These are phyloP conservation scores for Champsocephalus esox DNA, from an alignment of 2,797 vertebrate species.

Conservation along the genomic window DNA sequence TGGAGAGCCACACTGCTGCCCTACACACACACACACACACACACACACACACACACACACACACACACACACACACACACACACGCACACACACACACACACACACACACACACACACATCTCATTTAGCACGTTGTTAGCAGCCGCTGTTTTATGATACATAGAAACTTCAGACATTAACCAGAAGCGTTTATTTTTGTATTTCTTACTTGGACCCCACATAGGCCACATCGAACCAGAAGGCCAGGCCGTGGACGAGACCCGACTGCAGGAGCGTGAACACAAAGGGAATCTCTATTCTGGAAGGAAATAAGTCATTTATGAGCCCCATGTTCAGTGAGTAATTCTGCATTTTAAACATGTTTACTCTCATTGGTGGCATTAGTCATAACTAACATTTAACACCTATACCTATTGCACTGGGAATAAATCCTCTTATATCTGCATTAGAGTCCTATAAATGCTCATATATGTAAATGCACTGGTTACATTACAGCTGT, in stretches of 20 bases:
- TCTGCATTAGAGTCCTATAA: no score
- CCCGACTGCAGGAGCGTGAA: constrained; percentile 86
- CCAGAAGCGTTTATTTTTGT: neutral
- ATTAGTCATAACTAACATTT: neutral
- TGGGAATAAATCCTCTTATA: no score
- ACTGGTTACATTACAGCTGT: neutral
- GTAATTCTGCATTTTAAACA: neutral
- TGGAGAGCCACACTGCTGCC: constrained; percentile 88
- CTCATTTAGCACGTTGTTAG: no score
- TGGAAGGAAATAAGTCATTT: constrained; percentile 54
- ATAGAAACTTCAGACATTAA: no score
- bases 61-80: no score
- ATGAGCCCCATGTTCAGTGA: neutral
- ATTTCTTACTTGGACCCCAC: constrained; percentile 81
- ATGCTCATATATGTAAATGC: neutral
- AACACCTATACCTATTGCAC: neutral
- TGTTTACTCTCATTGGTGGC: neutral
- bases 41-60: no score
- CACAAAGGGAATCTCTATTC: constrained; percentile 88
- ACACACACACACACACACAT: no score
- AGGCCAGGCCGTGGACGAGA: constrained; percentile 87
- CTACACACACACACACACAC: constrained; percentile 51
- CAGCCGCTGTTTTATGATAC: no score
- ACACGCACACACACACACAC: no score
- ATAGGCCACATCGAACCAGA: constrained; percentile 90